phyloP scores from a whole-genome alignment of 1,140 invertebrate species.

The Drosophila burlai region DNA sequence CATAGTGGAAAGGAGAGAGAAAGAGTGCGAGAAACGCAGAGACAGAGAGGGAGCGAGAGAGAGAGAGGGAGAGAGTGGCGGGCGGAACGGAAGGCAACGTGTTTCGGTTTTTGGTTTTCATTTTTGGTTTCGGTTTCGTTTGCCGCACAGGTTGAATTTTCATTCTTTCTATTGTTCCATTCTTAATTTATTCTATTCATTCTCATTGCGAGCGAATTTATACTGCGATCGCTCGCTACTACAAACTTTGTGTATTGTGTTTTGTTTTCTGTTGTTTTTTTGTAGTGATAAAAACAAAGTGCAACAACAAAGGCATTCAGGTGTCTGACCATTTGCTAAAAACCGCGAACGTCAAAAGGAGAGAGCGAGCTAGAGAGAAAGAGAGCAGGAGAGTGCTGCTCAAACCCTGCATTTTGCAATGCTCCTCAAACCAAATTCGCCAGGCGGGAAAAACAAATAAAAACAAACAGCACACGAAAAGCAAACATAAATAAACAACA shows the following conservation, averaged over 20 bases:
- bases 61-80: constrained; percentile 11
- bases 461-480: constrained; percentile 30
- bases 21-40: not conserved
- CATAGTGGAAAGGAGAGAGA: constrained; percentile 27
- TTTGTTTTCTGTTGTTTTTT: constrained; percentile 11
- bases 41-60: constrained; percentile 2
- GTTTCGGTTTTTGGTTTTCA: constrained; percentile 48
- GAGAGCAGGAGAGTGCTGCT: constrained; percentile 16
- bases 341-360: not conserved
- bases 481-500: constrained; percentile 34
- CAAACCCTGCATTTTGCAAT: constrained; percentile 42
- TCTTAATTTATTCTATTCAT: constrained; percentile 15
- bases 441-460: constrained; percentile 39
- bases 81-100: constrained; percentile 38
- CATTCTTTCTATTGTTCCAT: constrained; percentile 20
- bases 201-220: constrained; percentile 5
- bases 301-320: constrained; percentile 28
- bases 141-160: constrained; percentile 39
- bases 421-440: constrained; percentile 36
- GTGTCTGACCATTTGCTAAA: constrained; percentile 41
- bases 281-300: constrained; percentile 28
- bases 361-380: not conserved
- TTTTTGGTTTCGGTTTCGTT: constrained; percentile 44
- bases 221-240: constrained; percentile 13
- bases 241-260: constrained; percentile 3